A percentile compares a stretch with the other conserved stretches of the same genome.
These are phyloP conservation scores for Labeo catla DNA, from an alignment of 2,113 vertebrate genomes.

Conservation along the genomic window DNA sequence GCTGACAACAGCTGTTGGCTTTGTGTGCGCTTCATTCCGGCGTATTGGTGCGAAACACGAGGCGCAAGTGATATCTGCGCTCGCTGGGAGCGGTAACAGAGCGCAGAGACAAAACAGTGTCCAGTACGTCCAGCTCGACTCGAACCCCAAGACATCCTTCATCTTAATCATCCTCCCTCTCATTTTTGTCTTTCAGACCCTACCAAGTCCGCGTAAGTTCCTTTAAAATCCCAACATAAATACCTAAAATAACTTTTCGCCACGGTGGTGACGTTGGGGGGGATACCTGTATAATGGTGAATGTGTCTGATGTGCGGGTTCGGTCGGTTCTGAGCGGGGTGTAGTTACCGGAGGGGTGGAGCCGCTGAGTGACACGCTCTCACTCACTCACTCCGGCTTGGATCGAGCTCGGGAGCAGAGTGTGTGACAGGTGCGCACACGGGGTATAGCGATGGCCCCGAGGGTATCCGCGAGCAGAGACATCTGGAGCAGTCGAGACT, in stretches of 20 bases:
- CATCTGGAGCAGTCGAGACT: constrained; percentile 38
- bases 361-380: constrained; percentile 36
- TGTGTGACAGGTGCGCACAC: constrained; percentile 42
- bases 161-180: background rate
- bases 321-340: constrained; percentile 21
- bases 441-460: constrained; percentile 26
- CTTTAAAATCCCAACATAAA: constrained; percentile 9
- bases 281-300: constrained; percentile 22
- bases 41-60: constrained; percentile 26
- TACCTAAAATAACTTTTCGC: constrained; percentile 22
- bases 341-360: constrained; percentile 48
- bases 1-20: background rate
- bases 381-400: constrained; percentile 19
- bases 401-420: constrained; percentile 26
- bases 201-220: constrained; percentile 18
- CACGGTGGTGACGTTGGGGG: background rate
- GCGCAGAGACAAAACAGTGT: constrained; percentile 13
- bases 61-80: constrained; percentile 44
- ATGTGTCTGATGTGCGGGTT: constrained; percentile 12
- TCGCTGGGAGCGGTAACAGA: constrained; percentile 28
- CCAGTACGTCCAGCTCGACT: background rate
- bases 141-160: constrained; percentile 1
- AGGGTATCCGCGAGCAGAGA: constrained; percentile 36
- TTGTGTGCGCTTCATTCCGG: background rate
- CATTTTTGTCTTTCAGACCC: background rate